These are phyloP conservation scores for Sycophila sp. DNA, from an alignment of 1,140 invertebrate genomes.

Conservation along the genomic window DNA sequence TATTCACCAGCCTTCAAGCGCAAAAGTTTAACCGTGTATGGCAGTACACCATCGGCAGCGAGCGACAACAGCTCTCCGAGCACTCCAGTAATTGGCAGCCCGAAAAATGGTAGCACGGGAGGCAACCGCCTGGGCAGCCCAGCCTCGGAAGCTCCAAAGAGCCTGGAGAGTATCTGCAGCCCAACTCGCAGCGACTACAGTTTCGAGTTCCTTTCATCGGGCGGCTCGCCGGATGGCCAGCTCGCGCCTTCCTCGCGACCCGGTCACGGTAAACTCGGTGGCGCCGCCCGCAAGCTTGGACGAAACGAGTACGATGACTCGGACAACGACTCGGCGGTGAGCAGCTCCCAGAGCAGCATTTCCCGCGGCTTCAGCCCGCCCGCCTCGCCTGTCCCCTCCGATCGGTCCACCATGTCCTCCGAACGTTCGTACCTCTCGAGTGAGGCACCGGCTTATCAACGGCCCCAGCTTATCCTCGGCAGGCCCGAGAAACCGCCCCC, in stretches of 20 bases:
- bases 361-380: constrained; percentile 76
- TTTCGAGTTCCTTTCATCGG: constrained; percentile 62
- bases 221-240: constrained; percentile 50
- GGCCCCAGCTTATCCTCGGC: constrained; percentile 48
- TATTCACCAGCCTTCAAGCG: constrained; percentile 87
- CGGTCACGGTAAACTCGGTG: background rate
- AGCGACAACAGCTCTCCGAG: constrained; percentile 27
- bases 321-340: constrained; percentile 88
- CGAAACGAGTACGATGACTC: constrained; percentile 73
- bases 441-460: constrained; percentile 44
- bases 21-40: constrained; percentile 76
- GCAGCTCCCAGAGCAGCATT: constrained; percentile 77
- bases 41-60: constrained; percentile 48
- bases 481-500: constrained; percentile 38
- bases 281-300: background rate
- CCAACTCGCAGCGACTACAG: constrained; percentile 68
- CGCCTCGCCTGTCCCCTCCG: constrained; percentile 64
- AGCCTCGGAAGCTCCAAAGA: constrained; percentile 63
- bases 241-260: constrained; percentile 43
- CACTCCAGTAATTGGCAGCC: background rate
- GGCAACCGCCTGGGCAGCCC: constrained; percentile 40
- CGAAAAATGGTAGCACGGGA: background rate
- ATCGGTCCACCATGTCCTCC: constrained; percentile 55
- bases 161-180: constrained; percentile 71
- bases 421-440: constrained; percentile 53